Evolutionary conservation across 2,113 vertebrate species (phyloP), one percentile per base, ranked within the genome.

Genomic region (Ammodytes marinus): DNA sequence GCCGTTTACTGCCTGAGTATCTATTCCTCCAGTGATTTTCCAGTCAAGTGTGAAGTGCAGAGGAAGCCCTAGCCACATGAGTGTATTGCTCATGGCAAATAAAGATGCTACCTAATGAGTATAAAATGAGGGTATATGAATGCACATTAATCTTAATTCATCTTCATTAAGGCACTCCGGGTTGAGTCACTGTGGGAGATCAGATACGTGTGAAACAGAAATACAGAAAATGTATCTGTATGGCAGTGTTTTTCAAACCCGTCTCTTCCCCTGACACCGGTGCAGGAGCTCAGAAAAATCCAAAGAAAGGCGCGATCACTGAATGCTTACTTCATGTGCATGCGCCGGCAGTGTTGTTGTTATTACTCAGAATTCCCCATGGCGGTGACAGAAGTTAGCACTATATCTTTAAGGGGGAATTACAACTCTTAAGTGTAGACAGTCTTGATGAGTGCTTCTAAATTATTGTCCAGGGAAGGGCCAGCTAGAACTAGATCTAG

Each of bases 111-210:
- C 27, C 37, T 68, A 40, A 75, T 57, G 50, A 76, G 55, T 15
- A 2, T 77, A 49, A 60, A 77, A 50, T 35, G 4, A 58, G 50
- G 19, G 1, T 9, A 64, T 9, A 64, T 74, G 35, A 63, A 74
- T 58, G 40, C 55, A 17, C 43, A 63, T 75, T 84, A 27, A 65
- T 81, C 13, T 54, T 46, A 58, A 77, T 66, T 52, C 4, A 79
- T 79, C 65, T 69, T 52, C 11, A 63, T 71, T 49, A 46, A 60
- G 19, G 10, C 59, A n/a, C 5, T 1, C 54, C 64, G 55, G 19
- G 37, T 53, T 59, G 12, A 61, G 27, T 72, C 52, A 64, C 43
- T 69, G 45, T 46, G 8, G 45, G 37, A 10, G 57, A 27, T 27
- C 27, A 27, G 27, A 52, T 45, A 39, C 11, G 17, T 69, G 57